Evolutionary conservation across 2,888 invertebrate genomes (phyloP).

Genomic region (Microctonus hyperodae): DNA sequence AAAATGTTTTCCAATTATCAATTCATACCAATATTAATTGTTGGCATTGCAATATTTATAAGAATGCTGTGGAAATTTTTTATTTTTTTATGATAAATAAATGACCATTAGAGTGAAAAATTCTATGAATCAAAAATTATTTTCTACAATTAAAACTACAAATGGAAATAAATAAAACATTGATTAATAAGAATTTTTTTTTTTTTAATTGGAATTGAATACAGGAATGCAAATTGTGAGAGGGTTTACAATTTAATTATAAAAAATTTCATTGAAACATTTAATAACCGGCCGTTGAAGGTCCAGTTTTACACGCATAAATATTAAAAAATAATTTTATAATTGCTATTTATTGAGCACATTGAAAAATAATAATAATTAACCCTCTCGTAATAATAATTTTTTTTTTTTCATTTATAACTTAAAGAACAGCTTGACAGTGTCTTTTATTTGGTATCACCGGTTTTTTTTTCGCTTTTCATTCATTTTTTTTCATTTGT

Average conservation of each 20-base stretch:
- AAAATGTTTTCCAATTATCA: conserved; percentile 46
- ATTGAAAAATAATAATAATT: not conserved
- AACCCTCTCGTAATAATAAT: not conserved
- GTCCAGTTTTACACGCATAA: not conserved
- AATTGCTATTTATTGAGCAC: not conserved
- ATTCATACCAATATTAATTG: conserved; percentile 53
- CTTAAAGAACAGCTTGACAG: conserved; percentile 8
- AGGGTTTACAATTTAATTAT: conserved; percentile 46
- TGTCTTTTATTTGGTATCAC: conserved; percentile 16
- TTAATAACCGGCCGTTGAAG: not conserved
- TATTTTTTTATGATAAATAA: conserved; percentile 29
- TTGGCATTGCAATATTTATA: conserved; percentile 53
- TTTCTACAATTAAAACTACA: not conserved
- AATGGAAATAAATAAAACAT: conserved; percentile 8
- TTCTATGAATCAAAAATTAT: conserved; percentile 14
- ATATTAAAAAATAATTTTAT: not conserved
- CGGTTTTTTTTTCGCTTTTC: not conserved
- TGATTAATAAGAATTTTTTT: conserved; percentile 36
- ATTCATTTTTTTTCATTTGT: not conserved
- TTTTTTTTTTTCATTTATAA: not conserved
- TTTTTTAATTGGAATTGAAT: conserved; percentile 40
- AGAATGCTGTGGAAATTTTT: conserved; percentile 59
- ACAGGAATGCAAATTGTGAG: conserved; percentile 46
- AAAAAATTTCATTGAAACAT: conserved; percentile 16
- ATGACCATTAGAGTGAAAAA: not conserved